phyloP scores from a whole-genome alignment of 2,888 invertebrate genomes.

The Iselma pallidipennis region DNA sequence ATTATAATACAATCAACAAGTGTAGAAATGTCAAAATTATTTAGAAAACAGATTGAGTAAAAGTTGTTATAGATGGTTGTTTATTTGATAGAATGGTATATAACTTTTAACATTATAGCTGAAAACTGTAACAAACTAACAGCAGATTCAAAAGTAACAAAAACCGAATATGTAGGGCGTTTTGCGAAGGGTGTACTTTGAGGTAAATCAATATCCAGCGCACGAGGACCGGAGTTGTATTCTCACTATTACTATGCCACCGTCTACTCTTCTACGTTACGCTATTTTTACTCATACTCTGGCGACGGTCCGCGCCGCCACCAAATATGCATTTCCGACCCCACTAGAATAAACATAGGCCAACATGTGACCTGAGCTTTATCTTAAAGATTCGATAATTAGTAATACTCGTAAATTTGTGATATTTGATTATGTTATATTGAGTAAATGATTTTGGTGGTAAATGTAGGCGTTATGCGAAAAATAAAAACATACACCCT shows the following conservation, averaged over 20 bases:
- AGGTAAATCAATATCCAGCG: constrained; percentile 40
- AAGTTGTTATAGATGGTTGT: neutral
- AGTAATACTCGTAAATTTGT: too few species aligned
- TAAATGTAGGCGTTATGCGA: neutral
- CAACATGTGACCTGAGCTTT: too few species aligned
- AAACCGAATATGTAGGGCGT: constrained; percentile 23
- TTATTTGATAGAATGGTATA: constrained; percentile 17
- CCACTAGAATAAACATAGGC: neutral
- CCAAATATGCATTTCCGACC: neutral
- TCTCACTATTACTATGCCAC: constrained; percentile 22
- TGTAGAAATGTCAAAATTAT: neutral
- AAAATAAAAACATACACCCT: neutral
- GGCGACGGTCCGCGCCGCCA: neutral
- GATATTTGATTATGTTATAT: too few species aligned
- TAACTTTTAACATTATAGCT: constrained; percentile 33
- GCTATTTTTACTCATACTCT: neutral
- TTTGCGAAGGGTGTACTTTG: constrained; percentile 34
- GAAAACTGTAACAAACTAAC: constrained; percentile 35
- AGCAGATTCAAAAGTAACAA: constrained; percentile 28
- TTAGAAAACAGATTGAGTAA: neutral
- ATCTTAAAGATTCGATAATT: neutral
- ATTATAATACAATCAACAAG: neutral
- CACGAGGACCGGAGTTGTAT: constrained; percentile 27
- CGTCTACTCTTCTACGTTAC: neutral
- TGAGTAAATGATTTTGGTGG: too few species aligned